phyloP scores from a whole-genome alignment of 2,797 vertebrate genomes.

The Phaenicophaeus curvirostris region DNA sequence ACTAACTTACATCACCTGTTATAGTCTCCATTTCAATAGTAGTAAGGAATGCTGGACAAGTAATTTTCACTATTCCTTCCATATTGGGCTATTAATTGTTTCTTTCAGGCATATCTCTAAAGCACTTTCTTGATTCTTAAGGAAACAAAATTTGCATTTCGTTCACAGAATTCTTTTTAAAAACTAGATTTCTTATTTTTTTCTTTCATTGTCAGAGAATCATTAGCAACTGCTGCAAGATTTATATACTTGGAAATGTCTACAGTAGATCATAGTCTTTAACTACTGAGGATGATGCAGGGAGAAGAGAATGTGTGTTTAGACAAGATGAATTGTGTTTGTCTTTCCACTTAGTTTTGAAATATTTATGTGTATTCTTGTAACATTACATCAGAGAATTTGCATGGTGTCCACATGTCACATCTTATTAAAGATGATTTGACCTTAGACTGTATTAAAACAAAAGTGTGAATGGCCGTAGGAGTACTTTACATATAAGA shows the following conservation, averaged over 20 bases:
- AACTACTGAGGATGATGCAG: slow-evolving; percentile 27
- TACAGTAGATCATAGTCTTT: slow-evolving; percentile 48
- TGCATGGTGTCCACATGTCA: slow-evolving; percentile 16
- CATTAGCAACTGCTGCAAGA: slow-evolving; percentile 54
- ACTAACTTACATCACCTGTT: neutral
- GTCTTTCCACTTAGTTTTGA: slow-evolving; percentile 47
- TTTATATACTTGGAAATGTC: slow-evolving; percentile 50
- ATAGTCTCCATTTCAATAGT: fast-evolving
- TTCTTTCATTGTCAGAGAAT: neutral
- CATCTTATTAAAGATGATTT: slow-evolving; percentile 28
- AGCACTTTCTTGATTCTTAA: neutral
- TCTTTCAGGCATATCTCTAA: neutral
- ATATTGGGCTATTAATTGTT: neutral
- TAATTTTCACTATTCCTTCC: neutral
- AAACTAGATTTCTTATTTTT: neutral
- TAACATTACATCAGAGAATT: slow-evolving; percentile 40
- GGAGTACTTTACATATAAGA: neutral
- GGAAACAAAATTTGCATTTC: neutral
- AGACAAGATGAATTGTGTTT: slow-evolving; percentile 62
- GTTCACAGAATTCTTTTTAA: neutral
- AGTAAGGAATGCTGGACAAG: neutral
- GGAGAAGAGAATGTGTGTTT: slow-evolving; percentile 40
- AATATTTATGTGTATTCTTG: slow-evolving; percentile 61
- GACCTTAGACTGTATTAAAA: slow-evolving; percentile 30
- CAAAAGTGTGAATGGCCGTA: neutral